Percentiles rank a stretch among this genome's conserved stretches.
These are phyloP conservation scores for Craniophora ligustri DNA, from an alignment of 2,888 invertebrate species.

Conservation along the genomic window DNA sequence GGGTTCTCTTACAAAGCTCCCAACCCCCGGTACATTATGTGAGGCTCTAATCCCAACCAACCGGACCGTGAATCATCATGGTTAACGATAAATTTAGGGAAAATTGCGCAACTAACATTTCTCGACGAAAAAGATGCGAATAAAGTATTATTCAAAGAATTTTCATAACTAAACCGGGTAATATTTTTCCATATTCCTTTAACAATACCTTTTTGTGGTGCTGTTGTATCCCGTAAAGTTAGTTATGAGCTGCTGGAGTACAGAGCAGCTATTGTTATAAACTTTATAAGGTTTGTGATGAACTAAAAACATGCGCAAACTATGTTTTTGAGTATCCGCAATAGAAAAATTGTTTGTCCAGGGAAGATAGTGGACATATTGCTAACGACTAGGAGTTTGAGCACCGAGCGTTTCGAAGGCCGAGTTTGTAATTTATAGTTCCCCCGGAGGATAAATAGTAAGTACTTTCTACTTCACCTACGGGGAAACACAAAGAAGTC, in stretches of 20 bases:
- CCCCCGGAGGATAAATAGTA: too few species aligned
- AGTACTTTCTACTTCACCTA: too few species aligned
- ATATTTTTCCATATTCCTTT: slow-evolving; percentile 22
- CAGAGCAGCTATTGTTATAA: slow-evolving; percentile 22
- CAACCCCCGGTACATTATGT: slow-evolving; percentile 27
- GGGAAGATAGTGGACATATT: too few species aligned
- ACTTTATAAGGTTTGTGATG: slow-evolving; percentile 23
- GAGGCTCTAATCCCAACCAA: slow-evolving; percentile 33
- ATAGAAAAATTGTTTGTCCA: too few species aligned
- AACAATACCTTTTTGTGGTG: slow-evolving; percentile 36
- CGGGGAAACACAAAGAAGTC: too few species aligned
- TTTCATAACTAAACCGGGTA: slow-evolving; percentile 15
- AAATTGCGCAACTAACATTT: slow-evolving; percentile 35
- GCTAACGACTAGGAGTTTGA: too few species aligned
- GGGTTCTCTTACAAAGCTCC: slow-evolving; percentile 35
- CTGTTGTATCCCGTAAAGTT: slow-evolving; percentile 20
- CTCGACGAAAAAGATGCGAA: slow-evolving; percentile 23
- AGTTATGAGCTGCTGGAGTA: slow-evolving; percentile 18
- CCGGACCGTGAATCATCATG: slow-evolving; percentile 49
- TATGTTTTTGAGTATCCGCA: neutral
- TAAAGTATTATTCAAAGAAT: slow-evolving; percentile 37
- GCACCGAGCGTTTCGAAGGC: too few species aligned
- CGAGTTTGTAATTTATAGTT: too few species aligned
- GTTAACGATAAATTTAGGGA: slow-evolving; percentile 42
- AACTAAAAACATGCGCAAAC: neutral